Evolutionary conservation across 53 echinoderm and acorn worm genomes (phyloP), one percentile per base, ranked within the genome.

Genomic region (Henricia sp.): DNA sequence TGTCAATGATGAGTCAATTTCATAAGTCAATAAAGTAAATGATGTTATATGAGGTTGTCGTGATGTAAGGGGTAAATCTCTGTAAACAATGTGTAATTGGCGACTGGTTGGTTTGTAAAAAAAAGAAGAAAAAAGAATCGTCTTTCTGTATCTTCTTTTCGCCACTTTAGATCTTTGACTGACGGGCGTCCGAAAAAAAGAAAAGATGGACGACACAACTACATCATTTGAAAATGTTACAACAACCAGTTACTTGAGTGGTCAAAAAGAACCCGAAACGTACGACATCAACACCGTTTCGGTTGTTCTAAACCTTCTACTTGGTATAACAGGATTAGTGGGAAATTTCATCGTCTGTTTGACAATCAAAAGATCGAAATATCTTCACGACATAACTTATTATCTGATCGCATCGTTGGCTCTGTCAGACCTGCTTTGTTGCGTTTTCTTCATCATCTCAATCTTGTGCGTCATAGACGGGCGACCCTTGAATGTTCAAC

Each of bases 321-420:
- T 80, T 32, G 80, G 65, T 24, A 39, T 80, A 16, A 39, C 50
- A 32, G 80, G 80, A 3, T 12, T 80, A 13, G 48, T 20, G 80
- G 80, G 80, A 17, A 80, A 80, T 48, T 23, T 50, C 26, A 34
- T 48, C 63, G 63, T 80, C 64, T 62, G 48, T 34, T 11, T 63
- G 80, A 64, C 80, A 33, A 64, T 80, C 30, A 19, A 25, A 34
- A 62, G 58, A 34, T 37, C 63, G 8, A 62, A 44, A 48, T 63
- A 12, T 21, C 41, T 80, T 12, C 80, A 80, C 34, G 64, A 62
- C 64, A 62, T 80, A 44, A 80, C 80, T 50, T 64, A 80, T 64
- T 80, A 63, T 20, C 80, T 80, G n/a, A 62, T 80, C 48, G 80
- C 58, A 24, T 63, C 63, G 20, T 43, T 80, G 80, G 80, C 80